Evolutionary conservation across 2,888 invertebrate genomes (phyloP), one percentile per base, ranked within the genome.

Genomic region (Xylophagus ater): DNA sequence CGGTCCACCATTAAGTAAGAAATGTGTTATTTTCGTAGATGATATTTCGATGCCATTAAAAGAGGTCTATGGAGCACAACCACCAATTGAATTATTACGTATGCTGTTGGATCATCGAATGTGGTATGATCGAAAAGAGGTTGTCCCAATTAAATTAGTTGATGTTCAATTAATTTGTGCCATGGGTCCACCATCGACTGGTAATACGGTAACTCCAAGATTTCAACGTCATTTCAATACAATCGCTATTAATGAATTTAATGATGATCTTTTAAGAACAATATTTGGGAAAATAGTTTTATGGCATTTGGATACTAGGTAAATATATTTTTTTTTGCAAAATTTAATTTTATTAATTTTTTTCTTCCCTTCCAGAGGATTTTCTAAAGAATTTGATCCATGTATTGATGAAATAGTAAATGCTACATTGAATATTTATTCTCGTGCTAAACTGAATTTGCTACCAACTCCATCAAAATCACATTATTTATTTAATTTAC

Each of bases 291-390:
- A 82, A 59, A 93, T 96, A 47, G 78, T 93, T 66, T 68, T 88
- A 20, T 94, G 94, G 94, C 94, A 96, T 71, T 76, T 94, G 53
- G 89, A 90, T 55, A 85, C 88, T n/a, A 81, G 84, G 90, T 78
- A 54, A 50, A 51, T 34, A 15, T n/a, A 23, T 12, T 21, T 19
- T 29, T 6, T 21, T 31, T 18, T 38, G 4, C 8, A 15, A 20
- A 1, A 15, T 18, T 17, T 21, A 15, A 40, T 29, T 23, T 10
- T 15, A 30, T 17, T 37, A 28, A 23, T 28, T 13, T 24, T n/a
- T 25, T 20, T 13, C 4, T 15, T 37, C 44, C 44, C 45, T 65
- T 67, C 40, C 63, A 86, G 88, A 58, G 93, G 92, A 5, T 96
- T 94, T 65, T 81, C 88, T 9, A 89, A 88, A 62, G 92, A 92